A percentile compares a stretch with the other conserved stretches of the same genome.
phyloP scores from a whole-genome alignment of 2,888 invertebrate species.

The Ectemnius cavifrons region DNA sequence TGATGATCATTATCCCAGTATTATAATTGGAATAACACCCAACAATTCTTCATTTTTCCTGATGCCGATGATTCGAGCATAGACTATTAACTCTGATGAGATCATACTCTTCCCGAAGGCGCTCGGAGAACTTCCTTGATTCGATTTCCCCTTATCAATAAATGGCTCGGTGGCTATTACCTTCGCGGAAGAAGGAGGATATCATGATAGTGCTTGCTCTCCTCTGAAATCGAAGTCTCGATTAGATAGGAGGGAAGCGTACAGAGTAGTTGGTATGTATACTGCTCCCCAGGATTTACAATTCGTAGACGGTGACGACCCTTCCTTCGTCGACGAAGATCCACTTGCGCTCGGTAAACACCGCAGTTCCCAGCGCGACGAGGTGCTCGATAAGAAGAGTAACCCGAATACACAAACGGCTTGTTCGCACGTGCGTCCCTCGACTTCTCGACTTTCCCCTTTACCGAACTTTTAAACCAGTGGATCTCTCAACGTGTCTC shows the following conservation, averaged over 20 bases:
- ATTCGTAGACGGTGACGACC: background rate
- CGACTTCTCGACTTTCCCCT: slow-evolving; percentile 34
- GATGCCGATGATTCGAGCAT: too few species aligned
- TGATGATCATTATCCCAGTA: too few species aligned
- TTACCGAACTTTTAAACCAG: slow-evolving; percentile 41
- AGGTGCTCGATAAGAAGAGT: slow-evolving; percentile 26
- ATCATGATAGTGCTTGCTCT: too few species aligned
- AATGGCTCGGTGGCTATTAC: too few species aligned
- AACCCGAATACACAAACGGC: slow-evolving; percentile 38
- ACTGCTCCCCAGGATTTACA: background rate
- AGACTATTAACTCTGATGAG: too few species aligned
- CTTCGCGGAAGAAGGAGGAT: too few species aligned
- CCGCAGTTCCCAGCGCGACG: background rate
- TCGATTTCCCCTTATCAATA: too few species aligned
- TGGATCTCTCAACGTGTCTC: slow-evolving; percentile 22
- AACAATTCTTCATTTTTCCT: too few species aligned
- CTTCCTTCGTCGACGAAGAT: too few species aligned
- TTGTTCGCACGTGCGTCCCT: slow-evolving; percentile 31
- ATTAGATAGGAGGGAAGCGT: background rate
- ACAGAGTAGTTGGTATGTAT: background rate
- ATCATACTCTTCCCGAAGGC: background rate
- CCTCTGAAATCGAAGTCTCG: background rate
- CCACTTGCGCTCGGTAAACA: slow-evolving; percentile 1
- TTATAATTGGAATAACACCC: too few species aligned
- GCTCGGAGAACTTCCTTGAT: background rate